phyloP scores from a whole-genome alignment of 2,113 vertebrate genomes.

The Pelodiscus sinensis region DNA sequence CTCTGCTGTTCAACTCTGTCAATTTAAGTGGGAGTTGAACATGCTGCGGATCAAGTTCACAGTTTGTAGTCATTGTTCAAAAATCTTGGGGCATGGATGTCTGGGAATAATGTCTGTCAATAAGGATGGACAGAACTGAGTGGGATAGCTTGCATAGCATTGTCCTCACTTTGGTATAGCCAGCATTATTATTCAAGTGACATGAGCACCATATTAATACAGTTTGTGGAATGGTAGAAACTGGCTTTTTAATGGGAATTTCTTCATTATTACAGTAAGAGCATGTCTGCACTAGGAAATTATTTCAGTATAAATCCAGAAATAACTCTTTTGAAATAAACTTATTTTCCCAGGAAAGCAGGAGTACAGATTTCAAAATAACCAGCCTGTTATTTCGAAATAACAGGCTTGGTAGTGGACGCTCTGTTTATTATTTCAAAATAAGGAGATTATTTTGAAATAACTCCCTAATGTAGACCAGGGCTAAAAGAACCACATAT shows the following conservation, averaged over 20 bases:
- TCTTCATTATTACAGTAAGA: not conserved
- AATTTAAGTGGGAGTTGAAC: not conserved
- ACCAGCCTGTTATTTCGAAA: no score
- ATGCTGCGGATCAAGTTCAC: not conserved
- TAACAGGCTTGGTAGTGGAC: no score
- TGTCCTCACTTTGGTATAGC: conserved; percentile 28
- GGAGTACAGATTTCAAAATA: no score
- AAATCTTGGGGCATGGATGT: not conserved
- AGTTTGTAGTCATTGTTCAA: not conserved
- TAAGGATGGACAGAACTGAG: conserved; percentile 7
- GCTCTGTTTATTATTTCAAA: no score
- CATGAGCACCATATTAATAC: not conserved
- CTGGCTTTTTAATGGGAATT: conserved; percentile 11
- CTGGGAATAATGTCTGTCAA: not conserved
- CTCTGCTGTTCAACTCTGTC: not conserved
- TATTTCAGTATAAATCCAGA: no score
- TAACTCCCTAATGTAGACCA: no score
- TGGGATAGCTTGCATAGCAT: not conserved
- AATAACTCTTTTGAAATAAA: no score
- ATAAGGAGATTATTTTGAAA: no score
- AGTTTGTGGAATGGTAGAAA: not conserved
- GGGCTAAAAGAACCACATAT: not conserved
- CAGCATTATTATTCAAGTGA: fast-evolving
- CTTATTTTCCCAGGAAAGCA: no score
- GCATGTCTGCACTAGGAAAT: not conserved